Conservation (phyloP, 2,888 invertebrate genomes). For the Ormia ochracea region DNA sequence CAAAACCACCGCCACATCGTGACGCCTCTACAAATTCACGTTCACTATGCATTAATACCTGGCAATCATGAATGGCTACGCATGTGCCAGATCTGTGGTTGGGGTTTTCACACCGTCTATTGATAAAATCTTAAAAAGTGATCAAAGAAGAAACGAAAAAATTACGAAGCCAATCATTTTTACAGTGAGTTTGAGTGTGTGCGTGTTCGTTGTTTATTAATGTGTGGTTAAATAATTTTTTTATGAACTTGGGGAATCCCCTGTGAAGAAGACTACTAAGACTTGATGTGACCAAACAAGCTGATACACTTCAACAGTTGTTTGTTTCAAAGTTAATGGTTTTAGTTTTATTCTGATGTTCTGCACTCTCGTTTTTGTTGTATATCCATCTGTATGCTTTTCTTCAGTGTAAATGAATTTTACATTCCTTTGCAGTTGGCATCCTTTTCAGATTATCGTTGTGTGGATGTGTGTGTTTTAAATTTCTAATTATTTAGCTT, state of each 20-base stretch:
- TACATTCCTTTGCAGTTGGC: background rate
- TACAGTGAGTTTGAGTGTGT: background rate
- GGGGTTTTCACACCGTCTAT: constrained; percentile 79
- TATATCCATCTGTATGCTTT: background rate
- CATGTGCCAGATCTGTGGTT: constrained; percentile 71
- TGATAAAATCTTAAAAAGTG: constrained; percentile 63
- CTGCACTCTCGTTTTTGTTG: background rate
- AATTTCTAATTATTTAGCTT: too few species aligned
- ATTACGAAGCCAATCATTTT: background rate
- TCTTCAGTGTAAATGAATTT: background rate
- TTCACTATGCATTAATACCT: constrained; percentile 67
- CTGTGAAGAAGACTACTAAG: constrained; percentile 15
- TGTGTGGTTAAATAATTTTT: background rate
- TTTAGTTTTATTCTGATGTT: background rate
- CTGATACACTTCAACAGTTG: background rate
- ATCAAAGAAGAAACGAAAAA: background rate
- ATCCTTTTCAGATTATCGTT: background rate
- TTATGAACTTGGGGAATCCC: constrained; percentile 49
- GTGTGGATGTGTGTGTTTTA: background rate
- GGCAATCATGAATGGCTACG: constrained; percentile 72
- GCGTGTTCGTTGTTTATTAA: background rate
- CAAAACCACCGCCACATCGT: constrained; percentile 67
- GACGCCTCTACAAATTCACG: constrained; percentile 70
- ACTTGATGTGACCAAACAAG: background rate
- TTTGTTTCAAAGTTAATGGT: background rate